Evolutionary conservation across 23 tunicate genomes (phyloP), one percentile per base, ranked within the genome.

Genomic region (Diplosoma virens): DNA sequence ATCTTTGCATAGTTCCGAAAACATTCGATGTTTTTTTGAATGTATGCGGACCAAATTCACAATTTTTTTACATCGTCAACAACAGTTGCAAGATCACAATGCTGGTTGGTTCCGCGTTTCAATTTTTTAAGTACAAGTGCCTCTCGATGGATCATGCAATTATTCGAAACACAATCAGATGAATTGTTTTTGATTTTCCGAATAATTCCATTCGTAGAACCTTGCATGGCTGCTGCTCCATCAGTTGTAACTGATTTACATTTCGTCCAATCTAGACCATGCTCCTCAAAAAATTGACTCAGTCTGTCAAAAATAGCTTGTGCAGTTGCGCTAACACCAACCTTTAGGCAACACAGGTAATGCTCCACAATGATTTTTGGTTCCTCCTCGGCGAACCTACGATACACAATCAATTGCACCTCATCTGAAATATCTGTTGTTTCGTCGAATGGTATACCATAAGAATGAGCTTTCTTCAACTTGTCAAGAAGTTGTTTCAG

Each of bases 371-470:
- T 65, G 30, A 22, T 55, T 27, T 1, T 71, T 32, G 5, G 25
- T 73, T 35, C 33, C 46, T 20, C 33, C 55, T 81, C 79, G 22
- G 79, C 68, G 72, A 81, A 81, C 30, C 70, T 47, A 71, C 25
- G 23, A 71, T 53, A 81, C 29, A 56, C 86, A 59, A 82, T 73
- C 58, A 82, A 33, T 45, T 82, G 80, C 30, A 76, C 78, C 48
- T 81, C 78, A n/a, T 35, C 34, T 23, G 66, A 30, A n/a, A 81
- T 55, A 70, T 81, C 85, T 32, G 85, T 70, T 3, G 80, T 82
- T 82, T 82, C 74, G 26, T 74, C 87, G 33, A 82, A 47, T 29
- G 73, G 87, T 25, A 82, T 33, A 2, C 73, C 87, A 74, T 30
- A 73, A 1, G 54, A 73, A 2, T 73, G 80, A 2, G 73, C 61